Conservation (phyloP, 1,140 invertebrate genomes). For the Phymorhynchus buccinoides region DNA sequence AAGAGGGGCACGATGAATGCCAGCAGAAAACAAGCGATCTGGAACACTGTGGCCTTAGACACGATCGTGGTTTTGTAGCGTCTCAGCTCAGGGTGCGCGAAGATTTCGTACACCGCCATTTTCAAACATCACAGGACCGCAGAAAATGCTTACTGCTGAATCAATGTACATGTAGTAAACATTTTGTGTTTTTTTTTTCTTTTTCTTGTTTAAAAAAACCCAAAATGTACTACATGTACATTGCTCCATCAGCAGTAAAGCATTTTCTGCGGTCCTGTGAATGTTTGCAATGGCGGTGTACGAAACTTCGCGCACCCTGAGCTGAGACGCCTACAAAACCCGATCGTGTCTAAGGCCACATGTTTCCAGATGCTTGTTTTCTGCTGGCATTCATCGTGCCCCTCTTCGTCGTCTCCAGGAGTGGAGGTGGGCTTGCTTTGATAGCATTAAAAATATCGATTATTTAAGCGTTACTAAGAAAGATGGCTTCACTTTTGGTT, state of each 20-base stretch:
- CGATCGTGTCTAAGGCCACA: slow-evolving; percentile 70
- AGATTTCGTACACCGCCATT: slow-evolving; percentile 73
- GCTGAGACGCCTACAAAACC: slow-evolving; percentile 69
- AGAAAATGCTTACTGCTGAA: slow-evolving; percentile 24
- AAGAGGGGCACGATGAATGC: slow-evolving; percentile 72
- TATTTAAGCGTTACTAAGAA: neutral
- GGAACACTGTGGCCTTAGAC: slow-evolving; percentile 70
- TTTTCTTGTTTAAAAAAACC: too few relatives aligned
- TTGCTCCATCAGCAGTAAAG: slow-evolving; percentile 19
- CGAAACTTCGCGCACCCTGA: slow-evolving; percentile 71
- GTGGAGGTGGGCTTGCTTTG: slow-evolving; percentile 64
- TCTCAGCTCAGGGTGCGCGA: slow-evolving; percentile 68
- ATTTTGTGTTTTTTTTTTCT: too few relatives aligned
- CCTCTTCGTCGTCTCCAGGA: slow-evolving; percentile 71
- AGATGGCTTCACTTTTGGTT: neutral
- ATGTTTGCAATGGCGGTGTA: slow-evolving; percentile 74
- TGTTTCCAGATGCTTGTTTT: slow-evolving; percentile 65
- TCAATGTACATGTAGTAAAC: too few relatives aligned
- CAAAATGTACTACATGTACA: too few relatives aligned
- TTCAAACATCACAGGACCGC: slow-evolving; percentile 66
- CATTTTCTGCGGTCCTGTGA: slow-evolving; percentile 44
- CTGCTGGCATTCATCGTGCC: slow-evolving; percentile 71
- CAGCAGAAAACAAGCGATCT: slow-evolving; percentile 64
- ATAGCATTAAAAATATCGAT: neutral
- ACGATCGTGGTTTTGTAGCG: slow-evolving; percentile 70